Evolutionary conservation across 2,113 vertebrate species (phyloP).

Genomic region (Psephotus haematonotus): DNA sequence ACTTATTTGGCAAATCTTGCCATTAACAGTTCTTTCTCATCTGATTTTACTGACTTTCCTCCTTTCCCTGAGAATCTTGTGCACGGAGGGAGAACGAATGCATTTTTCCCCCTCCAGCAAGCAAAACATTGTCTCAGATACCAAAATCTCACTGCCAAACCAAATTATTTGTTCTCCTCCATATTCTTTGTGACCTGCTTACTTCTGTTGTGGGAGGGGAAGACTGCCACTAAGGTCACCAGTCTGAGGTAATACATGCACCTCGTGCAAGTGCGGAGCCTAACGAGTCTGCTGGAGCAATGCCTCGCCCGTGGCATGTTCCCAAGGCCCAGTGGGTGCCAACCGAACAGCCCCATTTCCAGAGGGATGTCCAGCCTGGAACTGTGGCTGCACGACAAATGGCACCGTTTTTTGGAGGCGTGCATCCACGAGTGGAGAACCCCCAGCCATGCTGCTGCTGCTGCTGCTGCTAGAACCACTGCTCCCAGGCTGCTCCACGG

Average conservation of each 20-base stretch:
- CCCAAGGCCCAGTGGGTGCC: neutral
- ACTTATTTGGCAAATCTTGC: constrained; percentile 61
- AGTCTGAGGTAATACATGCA: neutral
- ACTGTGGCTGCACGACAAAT: neutral
- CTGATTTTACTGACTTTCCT: constrained; percentile 16
- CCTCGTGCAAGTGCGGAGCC: neutral
- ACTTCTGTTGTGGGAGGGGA: neutral
- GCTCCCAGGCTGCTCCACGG: neutral
- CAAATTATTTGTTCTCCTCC: neutral
- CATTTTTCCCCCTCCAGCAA: neutral
- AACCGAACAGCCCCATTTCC: neutral
- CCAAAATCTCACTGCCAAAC: neutral
- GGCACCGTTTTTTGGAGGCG: neutral
- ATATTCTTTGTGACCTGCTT: neutral
- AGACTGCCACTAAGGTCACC: neutral
- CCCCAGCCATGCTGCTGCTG: neutral
- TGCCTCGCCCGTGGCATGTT: neutral
- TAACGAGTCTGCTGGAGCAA: neutral
- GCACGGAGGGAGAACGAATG: neutral
- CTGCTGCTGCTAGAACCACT: neutral
- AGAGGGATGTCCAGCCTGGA: neutral
- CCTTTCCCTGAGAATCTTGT: neutral
- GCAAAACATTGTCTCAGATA: neutral
- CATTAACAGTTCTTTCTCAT: constrained; percentile 16
- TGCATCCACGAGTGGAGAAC: neutral